Evolutionary conservation across 2,797 vertebrate species (phyloP).

Genomic region (Emys orbicularis): DNA sequence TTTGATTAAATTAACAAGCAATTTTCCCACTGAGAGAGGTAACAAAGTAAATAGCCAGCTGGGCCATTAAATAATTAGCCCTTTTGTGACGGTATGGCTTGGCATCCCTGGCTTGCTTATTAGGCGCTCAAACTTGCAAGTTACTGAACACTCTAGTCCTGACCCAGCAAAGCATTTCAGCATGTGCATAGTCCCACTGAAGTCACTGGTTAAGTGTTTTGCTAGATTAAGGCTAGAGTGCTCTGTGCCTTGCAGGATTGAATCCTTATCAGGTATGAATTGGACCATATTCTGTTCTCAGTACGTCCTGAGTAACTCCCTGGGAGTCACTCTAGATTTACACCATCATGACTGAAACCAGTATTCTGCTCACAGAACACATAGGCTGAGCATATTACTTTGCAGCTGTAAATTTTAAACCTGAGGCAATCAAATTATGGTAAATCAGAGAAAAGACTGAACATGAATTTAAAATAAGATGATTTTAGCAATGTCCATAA

Average conservation of each 20-base stretch:
- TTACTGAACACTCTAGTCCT: rapidly evolving
- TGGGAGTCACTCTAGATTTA: neutral
- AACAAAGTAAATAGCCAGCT: constrained; percentile 68
- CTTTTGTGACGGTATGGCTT: neutral
- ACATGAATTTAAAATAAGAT: rapidly evolving
- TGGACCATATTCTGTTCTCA: neutral
- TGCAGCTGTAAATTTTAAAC: neutral
- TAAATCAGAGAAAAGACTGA: neutral
- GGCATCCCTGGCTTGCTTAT: constrained; percentile 31
- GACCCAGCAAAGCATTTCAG: neutral
- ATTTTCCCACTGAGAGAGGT: constrained; percentile 46
- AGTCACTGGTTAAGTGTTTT: neutral
- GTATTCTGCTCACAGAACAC: neutral
- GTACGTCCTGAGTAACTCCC: neutral
- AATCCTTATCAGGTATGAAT: neutral
- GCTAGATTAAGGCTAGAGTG: neutral
- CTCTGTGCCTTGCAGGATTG: neutral
- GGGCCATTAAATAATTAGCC: constrained; percentile 45
- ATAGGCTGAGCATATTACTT: neutral
- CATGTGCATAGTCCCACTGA: rapidly evolving
- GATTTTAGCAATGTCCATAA: neutral
- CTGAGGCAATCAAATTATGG: neutral
- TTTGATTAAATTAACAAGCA: constrained; percentile 51
- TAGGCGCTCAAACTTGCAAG: constrained; percentile 1
- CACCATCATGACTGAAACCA: neutral